phyloP scores from a whole-genome alignment of 2,797 vertebrate species.

The Lindbergichthys nudifrons region DNA sequence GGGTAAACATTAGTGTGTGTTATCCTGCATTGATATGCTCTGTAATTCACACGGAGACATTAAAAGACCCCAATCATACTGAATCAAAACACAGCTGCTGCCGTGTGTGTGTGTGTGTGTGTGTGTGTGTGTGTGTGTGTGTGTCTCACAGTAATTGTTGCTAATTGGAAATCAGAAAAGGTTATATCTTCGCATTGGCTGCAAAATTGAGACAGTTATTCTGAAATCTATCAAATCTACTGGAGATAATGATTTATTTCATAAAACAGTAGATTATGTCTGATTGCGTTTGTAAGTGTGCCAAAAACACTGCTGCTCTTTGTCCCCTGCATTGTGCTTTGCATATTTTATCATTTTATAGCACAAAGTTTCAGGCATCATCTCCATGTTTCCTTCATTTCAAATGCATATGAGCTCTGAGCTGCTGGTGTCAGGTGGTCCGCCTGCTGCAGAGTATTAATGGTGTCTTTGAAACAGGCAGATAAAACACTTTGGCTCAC shows the following conservation, averaged over 20 bases:
- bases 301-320: not conserved
- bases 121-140: not conserved
- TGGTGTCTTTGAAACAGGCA: conserved; percentile 24
- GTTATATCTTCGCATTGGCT: conserved; percentile 40
- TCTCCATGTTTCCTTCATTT: conserved; percentile 16
- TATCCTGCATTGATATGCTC: conserved; percentile 54
- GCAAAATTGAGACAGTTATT: not conserved
- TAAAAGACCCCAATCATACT: conserved; percentile 66
- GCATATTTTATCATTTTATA: conserved; percentile 21
- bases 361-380: conserved; percentile 19
- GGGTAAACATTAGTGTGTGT: conserved; percentile 50
- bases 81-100: conserved; percentile 77
- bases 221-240: conserved; percentile 12
- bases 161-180: conserved; percentile 52
- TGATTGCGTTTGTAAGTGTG: conserved; percentile 10
- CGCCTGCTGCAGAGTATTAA: conserved; percentile 37
- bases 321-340: not conserved
- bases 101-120: conserved; percentile 31
- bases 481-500: conserved; percentile 32
- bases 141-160: conserved; percentile 1
- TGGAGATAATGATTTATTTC: conserved; percentile 10
- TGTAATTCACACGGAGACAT: conserved; percentile 62
- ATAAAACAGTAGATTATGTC: not conserved
- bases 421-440: conserved; percentile 34
- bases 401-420: not conserved